Evolutionary conservation across 2,113 vertebrate genomes (phyloP), one percentile per base, ranked within the genome.

Genomic region (Tetraodon nigroviridis): DNA sequence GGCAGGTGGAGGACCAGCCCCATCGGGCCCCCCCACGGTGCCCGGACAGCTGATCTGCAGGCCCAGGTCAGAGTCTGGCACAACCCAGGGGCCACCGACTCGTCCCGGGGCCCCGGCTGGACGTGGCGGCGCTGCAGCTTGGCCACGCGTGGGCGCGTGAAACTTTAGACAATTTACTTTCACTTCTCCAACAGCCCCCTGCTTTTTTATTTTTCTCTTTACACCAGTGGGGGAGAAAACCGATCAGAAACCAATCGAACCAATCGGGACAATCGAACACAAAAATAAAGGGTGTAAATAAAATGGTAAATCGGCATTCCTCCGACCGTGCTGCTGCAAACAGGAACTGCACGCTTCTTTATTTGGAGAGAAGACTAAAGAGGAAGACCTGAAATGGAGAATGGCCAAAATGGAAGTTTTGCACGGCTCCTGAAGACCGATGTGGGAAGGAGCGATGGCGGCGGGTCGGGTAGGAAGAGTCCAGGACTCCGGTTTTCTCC

Each of bases 41-140:
- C 60, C 46, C 42, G n/a, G 71, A 73, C 58, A 81, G 51, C 64
- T 76, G 78, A 82, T 20, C 42, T 7, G 15, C 56, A 37, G 73
- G 78, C 79, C 44, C 22, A 64, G 73, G 78, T 79, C 76, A 78
- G 50, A 73, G 53, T 66, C 61, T 56, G 66, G 67, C 60, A 54
- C 50, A 10, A 32, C 74, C 71, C 64, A 58, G 58, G 76, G 75
- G 69, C 57, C 75, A 64, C 64, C 37, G 24, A 32, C 57, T 22
- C 46, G 53, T 47, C 67, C 73, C 71, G 58, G 68, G 56, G 21
- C 48, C 53, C 58, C 44, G 56, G 37, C 50, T 10, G 54, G 51
- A 58, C 21, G 29, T 50, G 53, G 55, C 20, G 19, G 61, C 46
- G 63, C 59, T 78, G 80, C 69, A 79, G 70, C 63, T 64, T 16